phyloP scores from a whole-genome alignment of 2,113 vertebrate genomes.

The Corythornis madagascariensis region DNA sequence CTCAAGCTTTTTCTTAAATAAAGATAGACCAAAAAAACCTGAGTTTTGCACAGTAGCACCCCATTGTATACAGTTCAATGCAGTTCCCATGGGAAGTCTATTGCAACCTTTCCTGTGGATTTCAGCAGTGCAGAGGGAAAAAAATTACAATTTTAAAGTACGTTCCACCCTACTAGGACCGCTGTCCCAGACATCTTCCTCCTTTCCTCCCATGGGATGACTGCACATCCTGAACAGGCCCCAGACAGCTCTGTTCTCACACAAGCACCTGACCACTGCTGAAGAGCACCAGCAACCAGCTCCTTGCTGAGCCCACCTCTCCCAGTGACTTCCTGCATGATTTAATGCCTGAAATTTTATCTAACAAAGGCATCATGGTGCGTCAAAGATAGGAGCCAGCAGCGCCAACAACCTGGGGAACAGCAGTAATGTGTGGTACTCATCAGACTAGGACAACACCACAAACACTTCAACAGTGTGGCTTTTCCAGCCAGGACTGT shows the following conservation, averaged over 20 bases:
- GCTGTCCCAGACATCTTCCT: background rate
- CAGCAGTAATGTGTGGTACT: background rate
- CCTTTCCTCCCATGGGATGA: background rate
- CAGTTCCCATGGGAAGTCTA: background rate
- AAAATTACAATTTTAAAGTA: background rate
- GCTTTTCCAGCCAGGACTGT: background rate
- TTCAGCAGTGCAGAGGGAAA: background rate
- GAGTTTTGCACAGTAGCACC: background rate
- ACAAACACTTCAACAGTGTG: background rate
- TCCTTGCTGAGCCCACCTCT: background rate
- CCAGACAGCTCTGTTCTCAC: background rate
- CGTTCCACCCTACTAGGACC: background rate
- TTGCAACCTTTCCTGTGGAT: accelerated
- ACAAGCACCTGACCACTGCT: background rate
- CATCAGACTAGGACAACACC: background rate
- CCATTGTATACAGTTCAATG: accelerated
- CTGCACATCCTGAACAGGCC: background rate
- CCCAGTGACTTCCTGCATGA: background rate
- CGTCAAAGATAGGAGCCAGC: background rate
- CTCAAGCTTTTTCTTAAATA: background rate
- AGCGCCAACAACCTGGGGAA: background rate
- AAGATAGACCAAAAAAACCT: background rate
- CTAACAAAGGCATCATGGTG: background rate
- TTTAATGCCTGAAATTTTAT: background rate
- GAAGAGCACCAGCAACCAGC: background rate